phyloP scores from a whole-genome alignment of 2,797 vertebrate species.

The Amblyopsis hoosieri region DNA sequence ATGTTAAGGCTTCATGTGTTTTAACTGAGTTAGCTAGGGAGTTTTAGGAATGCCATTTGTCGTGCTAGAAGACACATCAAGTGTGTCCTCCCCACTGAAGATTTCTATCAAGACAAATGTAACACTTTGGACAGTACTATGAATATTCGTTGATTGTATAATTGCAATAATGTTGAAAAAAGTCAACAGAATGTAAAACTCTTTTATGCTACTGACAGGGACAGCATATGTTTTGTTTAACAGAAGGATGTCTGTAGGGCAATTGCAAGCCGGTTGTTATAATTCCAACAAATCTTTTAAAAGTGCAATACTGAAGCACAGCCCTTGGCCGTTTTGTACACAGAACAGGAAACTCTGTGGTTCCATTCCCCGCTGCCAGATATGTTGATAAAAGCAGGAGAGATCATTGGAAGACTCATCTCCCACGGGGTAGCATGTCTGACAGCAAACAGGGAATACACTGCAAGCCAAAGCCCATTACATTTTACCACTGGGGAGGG shows the following conservation, averaged over 20 bases:
- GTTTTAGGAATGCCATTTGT: no score
- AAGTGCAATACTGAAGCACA: conserved; percentile 16
- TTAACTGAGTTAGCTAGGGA: background rate
- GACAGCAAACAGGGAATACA: conserved; percentile 51
- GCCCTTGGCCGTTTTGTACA: background rate
- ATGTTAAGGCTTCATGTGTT: conserved; percentile 5
- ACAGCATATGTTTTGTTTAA: no score
- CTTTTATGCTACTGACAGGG: no score
- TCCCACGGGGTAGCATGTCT: conserved; percentile 40
- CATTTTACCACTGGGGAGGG: conserved; percentile 46
- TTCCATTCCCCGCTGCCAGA: conserved; percentile 19
- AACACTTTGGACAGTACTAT: no score
- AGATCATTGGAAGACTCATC: conserved; percentile 48
- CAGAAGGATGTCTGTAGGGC: no score
- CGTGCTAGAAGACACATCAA: background rate
- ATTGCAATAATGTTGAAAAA: no score
- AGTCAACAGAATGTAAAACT: no score
- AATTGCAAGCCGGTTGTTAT: no score
- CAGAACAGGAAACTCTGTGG: conserved; percentile 25
- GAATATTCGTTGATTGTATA: no score
- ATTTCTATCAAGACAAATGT: no score
- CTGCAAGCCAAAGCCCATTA: conserved; percentile 46
- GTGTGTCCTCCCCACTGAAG: background rate
- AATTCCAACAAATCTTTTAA: background rate
- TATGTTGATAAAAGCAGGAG: conserved; percentile 53